A percentile compares a stretch with the other conserved stretches of the same genome.
These are phyloP conservation scores for Pecten maximus DNA, from an alignment of 2,888 invertebrate species.

Conservation along the genomic window DNA sequence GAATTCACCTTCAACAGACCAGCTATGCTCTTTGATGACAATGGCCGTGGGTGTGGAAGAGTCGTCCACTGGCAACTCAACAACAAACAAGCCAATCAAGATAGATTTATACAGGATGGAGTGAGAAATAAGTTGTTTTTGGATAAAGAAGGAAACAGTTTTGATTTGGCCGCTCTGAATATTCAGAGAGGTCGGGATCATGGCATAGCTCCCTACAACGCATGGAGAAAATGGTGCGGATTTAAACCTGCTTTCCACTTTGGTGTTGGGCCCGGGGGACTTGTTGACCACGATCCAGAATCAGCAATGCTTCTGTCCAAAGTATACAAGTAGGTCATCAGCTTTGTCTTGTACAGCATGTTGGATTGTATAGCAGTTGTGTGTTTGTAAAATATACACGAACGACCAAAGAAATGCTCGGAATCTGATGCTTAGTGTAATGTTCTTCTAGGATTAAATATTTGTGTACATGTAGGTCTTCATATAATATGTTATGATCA, in stretches of 20 bases:
- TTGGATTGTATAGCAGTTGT: no score
- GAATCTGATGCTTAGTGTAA: no score
- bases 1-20: constrained; percentile 65
- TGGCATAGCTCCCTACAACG: constrained; percentile 90
- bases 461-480: no score
- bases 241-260: constrained; percentile 57
- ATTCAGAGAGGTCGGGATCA: constrained; percentile 95
- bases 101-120: constrained; percentile 45
- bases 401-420: no score
- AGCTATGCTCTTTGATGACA: constrained; percentile 55
- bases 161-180: constrained; percentile 93
- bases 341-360: no score
- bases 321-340: constrained; percentile 52
- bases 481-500: no score
- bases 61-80: constrained; percentile 33
- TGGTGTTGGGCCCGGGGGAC: constrained; percentile 48
- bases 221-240: constrained; percentile 85
- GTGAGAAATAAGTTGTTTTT: constrained; percentile 90
- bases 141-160: constrained; percentile 63
- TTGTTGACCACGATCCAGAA: constrained; percentile 50
- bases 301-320: constrained; percentile 41
- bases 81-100: constrained; percentile 36
- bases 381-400: no score
- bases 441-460: no score
- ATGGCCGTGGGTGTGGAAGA: constrained; percentile 37